Base-by-base conservation (phyloP, 2,113 vertebrate genomes). In the Ailurus styani region DNA sequence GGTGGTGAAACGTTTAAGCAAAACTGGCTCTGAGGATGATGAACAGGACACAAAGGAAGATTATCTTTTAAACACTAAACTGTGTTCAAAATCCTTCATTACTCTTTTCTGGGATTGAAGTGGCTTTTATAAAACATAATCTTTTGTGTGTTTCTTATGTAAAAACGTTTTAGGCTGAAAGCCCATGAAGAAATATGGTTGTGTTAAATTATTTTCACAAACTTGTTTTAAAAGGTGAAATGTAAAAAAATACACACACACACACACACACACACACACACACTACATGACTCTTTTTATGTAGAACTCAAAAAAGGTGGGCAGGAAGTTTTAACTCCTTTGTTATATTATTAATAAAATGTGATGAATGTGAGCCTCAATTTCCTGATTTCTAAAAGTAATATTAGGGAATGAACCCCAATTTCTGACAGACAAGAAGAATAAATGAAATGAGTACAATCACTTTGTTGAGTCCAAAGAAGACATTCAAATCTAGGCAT, bases 1-100 rank as follows among this genome's bases (percentile, higher is more conserved):
- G 5, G 99, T 99, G 29, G 99, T 99, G 95, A 99, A 99, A 99
- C 68, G 40, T 37, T 72, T 23, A 68, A 40, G 68, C 68, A 72
- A 72, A 70, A 72, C 68, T 72, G 68, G 64, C 7, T 68, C 64
- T 68, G 15, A 72, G 23, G 31, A 4, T 34, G 17, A 34, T 66
- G 60, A 62, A 66, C 3, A n/a, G 64, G 3, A 66, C 31, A 66
- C 15, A 66, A 34, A 34, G 31, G 64, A n/a, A 66, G 64, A 66
- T 3, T 15, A 66, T 8, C 64, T 15, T 66, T 66, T 66, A n/a
- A 66, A 17, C 15, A 66, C 31, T 66, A 66, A 66, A n/a, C 64
- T 66, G 64, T 31, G 15, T 25, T 60, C 23, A 60, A 60, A 60
- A 60, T 60, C 57, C 23, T 60, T 25, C 23, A 60, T 25, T 27